Conservation (phyloP, 2,113 vertebrate genomes). For the Tachysurus vachellii region DNA sequence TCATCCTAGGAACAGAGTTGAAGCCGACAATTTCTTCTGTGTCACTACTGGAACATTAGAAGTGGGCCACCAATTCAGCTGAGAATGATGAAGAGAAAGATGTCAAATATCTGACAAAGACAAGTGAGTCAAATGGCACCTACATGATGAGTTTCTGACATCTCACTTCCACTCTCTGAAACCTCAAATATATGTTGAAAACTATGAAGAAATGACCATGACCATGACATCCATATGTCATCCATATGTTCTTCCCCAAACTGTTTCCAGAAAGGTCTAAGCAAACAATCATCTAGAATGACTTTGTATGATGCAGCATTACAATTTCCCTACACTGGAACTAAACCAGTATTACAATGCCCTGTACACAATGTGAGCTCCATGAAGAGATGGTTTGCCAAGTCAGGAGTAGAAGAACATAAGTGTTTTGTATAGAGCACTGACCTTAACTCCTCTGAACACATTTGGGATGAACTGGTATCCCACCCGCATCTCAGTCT, state of each 20-base stretch:
- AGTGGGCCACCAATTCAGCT: constrained; percentile 22
- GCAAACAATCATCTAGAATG: background rate
- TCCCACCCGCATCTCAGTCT: too few species aligned
- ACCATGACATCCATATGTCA: background rate
- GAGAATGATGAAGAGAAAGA: constrained; percentile 6
- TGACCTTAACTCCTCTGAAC: background rate
- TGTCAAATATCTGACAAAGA: constrained; percentile 20
- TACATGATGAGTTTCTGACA: background rate
- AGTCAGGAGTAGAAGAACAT: background rate
- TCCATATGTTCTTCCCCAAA: background rate
- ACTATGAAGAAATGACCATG: background rate
- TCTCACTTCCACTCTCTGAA: background rate
- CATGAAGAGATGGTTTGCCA: background rate
- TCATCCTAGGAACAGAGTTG: background rate
- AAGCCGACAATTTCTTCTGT: background rate
- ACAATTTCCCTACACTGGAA: background rate
- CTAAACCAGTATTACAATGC: background rate
- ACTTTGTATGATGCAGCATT: background rate
- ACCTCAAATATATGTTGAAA: background rate
- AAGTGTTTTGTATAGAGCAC: background rate
- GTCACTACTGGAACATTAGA: constrained; percentile 10
- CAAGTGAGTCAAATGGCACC: background rate
- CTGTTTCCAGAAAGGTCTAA: background rate
- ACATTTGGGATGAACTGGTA: background rate
- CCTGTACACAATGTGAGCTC: background rate